Evolutionary conservation across 2,888 invertebrate genomes (phyloP).

Genomic region (Apomyelois bistriatella): DNA sequence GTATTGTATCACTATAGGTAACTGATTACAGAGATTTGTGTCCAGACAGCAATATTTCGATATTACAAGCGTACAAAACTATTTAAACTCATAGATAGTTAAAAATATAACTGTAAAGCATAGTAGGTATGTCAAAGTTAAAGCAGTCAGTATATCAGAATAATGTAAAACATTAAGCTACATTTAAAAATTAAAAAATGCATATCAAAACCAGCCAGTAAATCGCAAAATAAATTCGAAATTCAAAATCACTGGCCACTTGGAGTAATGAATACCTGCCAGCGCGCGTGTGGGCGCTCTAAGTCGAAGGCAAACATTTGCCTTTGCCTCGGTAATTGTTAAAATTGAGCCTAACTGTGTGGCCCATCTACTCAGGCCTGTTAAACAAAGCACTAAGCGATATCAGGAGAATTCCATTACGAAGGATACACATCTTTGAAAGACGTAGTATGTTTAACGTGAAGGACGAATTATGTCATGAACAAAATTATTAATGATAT

Average conservation of each 20-base stretch:
- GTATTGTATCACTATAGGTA: too few relatives aligned
- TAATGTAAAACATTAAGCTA: too few relatives aligned
- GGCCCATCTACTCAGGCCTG: slow-evolving; percentile 41
- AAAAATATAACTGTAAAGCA: too few relatives aligned
- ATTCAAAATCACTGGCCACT: slow-evolving; percentile 30
- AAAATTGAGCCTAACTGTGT: slow-evolving; percentile 80
- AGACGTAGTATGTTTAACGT: not conserved
- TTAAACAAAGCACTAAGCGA: slow-evolving; percentile 13
- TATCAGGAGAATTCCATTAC: slow-evolving; percentile 13
- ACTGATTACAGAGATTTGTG: too few relatives aligned
- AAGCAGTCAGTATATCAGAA: too few relatives aligned
- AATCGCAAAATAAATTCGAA: slow-evolving; percentile 27
- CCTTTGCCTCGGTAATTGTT: slow-evolving; percentile 79
- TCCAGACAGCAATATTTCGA: too few relatives aligned
- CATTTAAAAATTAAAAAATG: too few relatives aligned
- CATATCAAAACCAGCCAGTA: slow-evolving; percentile 15
- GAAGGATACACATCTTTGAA: not conserved
- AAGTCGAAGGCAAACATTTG: slow-evolving; percentile 79
- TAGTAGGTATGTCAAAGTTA: too few relatives aligned
- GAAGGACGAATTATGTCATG: not conserved
- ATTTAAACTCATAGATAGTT: too few relatives aligned
- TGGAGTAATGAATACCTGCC: slow-evolving; percentile 74
- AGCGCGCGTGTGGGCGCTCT: slow-evolving; percentile 77
- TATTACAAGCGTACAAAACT: too few relatives aligned
- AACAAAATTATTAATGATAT: too few relatives aligned